Evolutionary conservation across 2,113 vertebrate species (phyloP), one percentile per base, ranked within the genome.

Genomic region (Synchiropus splendidus): DNA sequence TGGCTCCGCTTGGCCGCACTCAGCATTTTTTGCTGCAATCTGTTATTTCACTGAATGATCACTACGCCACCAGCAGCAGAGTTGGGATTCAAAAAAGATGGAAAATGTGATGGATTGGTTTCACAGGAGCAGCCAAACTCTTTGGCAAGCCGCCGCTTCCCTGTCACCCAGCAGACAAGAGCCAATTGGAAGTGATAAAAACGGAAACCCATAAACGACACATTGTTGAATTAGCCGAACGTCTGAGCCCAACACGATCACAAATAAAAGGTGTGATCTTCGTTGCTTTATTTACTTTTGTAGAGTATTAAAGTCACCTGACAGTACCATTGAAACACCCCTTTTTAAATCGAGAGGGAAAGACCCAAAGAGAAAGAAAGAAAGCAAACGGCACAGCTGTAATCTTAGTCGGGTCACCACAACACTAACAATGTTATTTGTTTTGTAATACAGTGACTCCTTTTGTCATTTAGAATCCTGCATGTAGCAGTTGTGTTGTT

Each of bases 21-120:
- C 71, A 77, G 71, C 77, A 48, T 31, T 62, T 70, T 50, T 36
- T 35, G n/a, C 21, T 30, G 36, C 36, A 46, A 59, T 62, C 48
- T 61, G 53, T 74, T 61, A 66, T 67, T 69, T 50, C 16, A 10
- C 48, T 53, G 51, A 62, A 49, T 49, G 60, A 50, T 33, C 58
- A 34, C 51, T 38, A 44, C 51, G 32, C 31, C 41, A 38, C 31
- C 41, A 31, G 35, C 48, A 17, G 31, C 42, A 32, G 48, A 48
- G 12, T 15, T 6, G 15, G 39, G 54, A 48, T 55, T 61, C 37
- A 45, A 45, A 59, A 61, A 57, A 72, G 51, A 66, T 52, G 64
- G 59, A 61, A 61, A 44, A 53, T 50, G 39, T 60, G 64, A 73
- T 69, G 54, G 58, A 72, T 70, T 53, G 63, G 38, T 43, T 56